Conservation (phyloP, 2,113 vertebrate species). For the Bagarius yarrelli region DNA sequence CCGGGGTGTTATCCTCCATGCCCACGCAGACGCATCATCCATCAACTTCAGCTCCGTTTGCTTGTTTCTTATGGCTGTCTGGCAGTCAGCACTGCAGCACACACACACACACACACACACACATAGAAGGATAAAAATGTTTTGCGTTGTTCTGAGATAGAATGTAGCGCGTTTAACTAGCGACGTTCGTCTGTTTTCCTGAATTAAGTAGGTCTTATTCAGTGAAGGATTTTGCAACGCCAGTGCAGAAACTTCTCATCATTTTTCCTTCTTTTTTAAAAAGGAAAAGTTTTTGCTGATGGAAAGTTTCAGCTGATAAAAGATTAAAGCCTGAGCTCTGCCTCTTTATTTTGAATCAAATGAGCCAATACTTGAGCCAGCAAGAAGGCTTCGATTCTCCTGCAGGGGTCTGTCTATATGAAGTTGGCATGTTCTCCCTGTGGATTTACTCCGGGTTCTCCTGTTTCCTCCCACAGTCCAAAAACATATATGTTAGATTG, state of each 20-base stretch:
- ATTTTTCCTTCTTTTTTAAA: slow-evolving; percentile 42
- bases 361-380: no score
- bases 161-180: background rate
- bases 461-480: no score
- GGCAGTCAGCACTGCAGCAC: slow-evolving; percentile 60
- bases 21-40: slow-evolving; percentile 71
- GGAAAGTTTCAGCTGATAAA: slow-evolving; percentile 70
- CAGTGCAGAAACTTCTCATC: slow-evolving; percentile 50
- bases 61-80: slow-evolving; percentile 58
- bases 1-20: slow-evolving; percentile 66
- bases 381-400: no score
- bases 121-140: background rate
- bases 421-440: no score
- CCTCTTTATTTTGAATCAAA: no score
- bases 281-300: slow-evolving; percentile 63
- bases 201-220: background rate
- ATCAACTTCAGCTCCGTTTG: slow-evolving; percentile 70
- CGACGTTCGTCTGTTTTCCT: background rate
- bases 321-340: slow-evolving; percentile 70
- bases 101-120: background rate
- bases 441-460: no score
- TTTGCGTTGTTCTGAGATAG: background rate
- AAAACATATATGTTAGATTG: no score
- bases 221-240: background rate
- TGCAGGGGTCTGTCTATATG: no score